Conservation (phyloP, 2,797 vertebrate genomes). For the Diglossa cyanea region DNA sequence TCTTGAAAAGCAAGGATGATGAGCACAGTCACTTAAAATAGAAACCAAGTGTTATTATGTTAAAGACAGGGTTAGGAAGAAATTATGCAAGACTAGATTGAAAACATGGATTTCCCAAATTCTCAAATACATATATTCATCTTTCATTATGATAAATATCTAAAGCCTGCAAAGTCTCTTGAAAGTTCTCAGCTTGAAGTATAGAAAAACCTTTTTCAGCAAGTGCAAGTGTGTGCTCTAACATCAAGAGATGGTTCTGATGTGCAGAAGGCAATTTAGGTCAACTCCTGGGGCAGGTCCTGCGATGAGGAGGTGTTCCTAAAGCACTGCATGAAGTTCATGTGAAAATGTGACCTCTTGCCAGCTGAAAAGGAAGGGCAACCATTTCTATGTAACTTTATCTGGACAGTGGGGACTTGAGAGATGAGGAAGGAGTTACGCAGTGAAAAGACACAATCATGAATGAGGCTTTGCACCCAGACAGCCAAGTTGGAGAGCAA, state of each 20-base stretch:
- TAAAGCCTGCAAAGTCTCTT: neutral
- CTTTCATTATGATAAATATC: neutral
- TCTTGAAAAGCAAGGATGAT: neutral
- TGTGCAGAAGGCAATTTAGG: neutral
- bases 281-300: neutral
- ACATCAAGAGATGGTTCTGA: neutral
- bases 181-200: neutral
- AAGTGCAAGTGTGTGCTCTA: neutral
- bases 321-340: neutral
- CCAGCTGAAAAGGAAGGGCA: neutral
- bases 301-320: neutral
- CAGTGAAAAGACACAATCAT: neutral
- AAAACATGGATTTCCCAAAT: neutral
- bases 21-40: neutral
- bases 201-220: neutral
- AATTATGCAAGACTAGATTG: neutral
- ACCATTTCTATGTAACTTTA: rapidly evolving
- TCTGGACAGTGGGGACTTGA: neutral
- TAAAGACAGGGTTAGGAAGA: neutral
- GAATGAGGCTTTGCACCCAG: neutral
- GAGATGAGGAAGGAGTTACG: rapidly evolving
- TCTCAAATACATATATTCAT: rapidly evolving
- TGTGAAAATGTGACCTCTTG: neutral
- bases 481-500: rapidly evolving
- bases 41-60: neutral